phyloP scores from a whole-genome alignment of 2,113 vertebrate species.

The Caloenas nicobarica region DNA sequence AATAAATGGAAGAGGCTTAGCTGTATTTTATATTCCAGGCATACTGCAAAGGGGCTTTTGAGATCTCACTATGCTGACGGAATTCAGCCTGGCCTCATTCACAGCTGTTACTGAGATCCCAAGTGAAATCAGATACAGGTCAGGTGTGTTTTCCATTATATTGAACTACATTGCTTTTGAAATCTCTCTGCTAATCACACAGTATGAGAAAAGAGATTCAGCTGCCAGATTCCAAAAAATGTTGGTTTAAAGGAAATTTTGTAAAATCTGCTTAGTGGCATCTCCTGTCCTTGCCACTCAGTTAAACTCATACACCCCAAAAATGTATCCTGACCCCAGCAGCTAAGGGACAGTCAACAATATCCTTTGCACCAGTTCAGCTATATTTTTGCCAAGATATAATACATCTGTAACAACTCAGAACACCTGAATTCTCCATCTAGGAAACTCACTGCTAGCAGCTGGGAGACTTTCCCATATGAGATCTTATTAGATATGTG shows the following conservation, averaged over 20 bases:
- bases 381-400: background rate
- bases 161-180: background rate
- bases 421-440: background rate
- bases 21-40: background rate
- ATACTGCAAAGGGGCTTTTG: background rate
- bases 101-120: background rate
- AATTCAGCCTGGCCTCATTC: conserved; percentile 23
- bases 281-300: background rate
- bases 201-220: background rate
- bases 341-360: background rate
- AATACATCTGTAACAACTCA: background rate
- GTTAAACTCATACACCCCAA: background rate
- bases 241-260: background rate
- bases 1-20: background rate
- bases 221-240: background rate
- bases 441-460: background rate
- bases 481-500: background rate
- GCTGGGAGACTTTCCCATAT: background rate
- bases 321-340: background rate
- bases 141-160: background rate
- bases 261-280: background rate
- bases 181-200: background rate
- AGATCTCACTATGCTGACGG: background rate
- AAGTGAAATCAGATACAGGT: conserved; percentile 12
- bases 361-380: background rate